These are phyloP conservation scores for Dascillus cervinus DNA, from an alignment of 2,888 invertebrate species.

Conservation along the genomic window DNA sequence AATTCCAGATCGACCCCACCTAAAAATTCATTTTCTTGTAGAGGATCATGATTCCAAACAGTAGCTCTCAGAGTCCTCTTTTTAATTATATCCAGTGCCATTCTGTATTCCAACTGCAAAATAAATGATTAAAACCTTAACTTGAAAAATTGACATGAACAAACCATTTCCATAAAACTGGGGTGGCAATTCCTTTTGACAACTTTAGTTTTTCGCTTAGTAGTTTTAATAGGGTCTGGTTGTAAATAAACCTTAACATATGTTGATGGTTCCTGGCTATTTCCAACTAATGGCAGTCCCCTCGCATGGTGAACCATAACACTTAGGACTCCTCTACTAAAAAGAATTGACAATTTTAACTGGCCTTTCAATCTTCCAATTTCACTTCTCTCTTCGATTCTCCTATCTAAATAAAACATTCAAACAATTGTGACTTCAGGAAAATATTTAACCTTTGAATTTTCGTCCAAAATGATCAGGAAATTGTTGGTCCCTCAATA, in stretches of 20 bases:
- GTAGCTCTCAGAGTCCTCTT: slow-evolving; percentile 79
- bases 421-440: too few relatives aligned
- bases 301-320: slow-evolving; percentile 89
- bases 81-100: slow-evolving; percentile 71
- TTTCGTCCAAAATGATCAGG: slow-evolving; percentile 71
- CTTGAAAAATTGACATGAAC: slow-evolving; percentile 9
- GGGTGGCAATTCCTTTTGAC: slow-evolving; percentile 89
- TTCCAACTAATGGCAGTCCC: slow-evolving; percentile 71
- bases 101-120: slow-evolving; percentile 75
- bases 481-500: slow-evolving; percentile 89
- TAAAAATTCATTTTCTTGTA: slow-evolving; percentile 91
- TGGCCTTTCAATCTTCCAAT: slow-evolving; percentile 56
- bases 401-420: slow-evolving; percentile 28
- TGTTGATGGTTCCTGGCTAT: slow-evolving; percentile 78
- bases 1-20: slow-evolving; percentile 85
- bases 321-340: slow-evolving; percentile 63
- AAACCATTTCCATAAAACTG: slow-evolving; percentile 96
- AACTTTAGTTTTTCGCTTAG: slow-evolving; percentile 94
- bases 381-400: slow-evolving; percentile 25
- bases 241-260: slow-evolving; percentile 89
- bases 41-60: slow-evolving; percentile 88
- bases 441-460: slow-evolving; percentile 57
- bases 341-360: slow-evolving; percentile 71
- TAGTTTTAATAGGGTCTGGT: slow-evolving; percentile 85
- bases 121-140: slow-evolving; percentile 6